Evolutionary conservation across 2,888 invertebrate genomes (phyloP), one percentile per base, ranked within the genome.

Genomic region (Rhogogaster chlorosoma): DNA sequence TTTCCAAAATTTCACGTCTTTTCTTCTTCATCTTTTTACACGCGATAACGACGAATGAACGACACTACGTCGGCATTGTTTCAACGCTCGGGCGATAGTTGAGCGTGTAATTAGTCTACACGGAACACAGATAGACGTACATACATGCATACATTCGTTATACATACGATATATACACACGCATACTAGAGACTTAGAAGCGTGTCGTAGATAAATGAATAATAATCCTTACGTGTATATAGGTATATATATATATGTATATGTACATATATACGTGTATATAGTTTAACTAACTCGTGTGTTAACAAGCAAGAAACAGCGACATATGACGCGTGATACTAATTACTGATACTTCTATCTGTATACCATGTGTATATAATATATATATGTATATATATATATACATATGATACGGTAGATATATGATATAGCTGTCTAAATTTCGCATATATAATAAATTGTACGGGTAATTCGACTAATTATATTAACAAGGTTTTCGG

Each of bases 181-280:
- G 32, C 12, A 42, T 42, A 42, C 42, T 12, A 29, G 29, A 57
- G n/a, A 53, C 18, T n/a, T 29, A 64, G 49, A 49, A 77, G 77
- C 77, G 77, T 77, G 77, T 77, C 77, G 77, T 77, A 32, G 49
- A 53, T 77, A 77, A 49, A 53, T 77, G 77, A 77, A 77, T 53
- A 77, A 77, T 77, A 77, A 77, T 45, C 29, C 29, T 49, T 49
- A 12, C 32, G n/a, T n/a, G n/a, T n/a, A n/a, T n/a, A n/a, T n/a
- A n/a, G n/a, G n/a, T n/a, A n/a, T n/a, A n/a, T n/a, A n/a, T n/a
- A n/a, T n/a, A n/a, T n/a, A n/a, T 9, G 45, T 4, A 5, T 2
- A 5, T 9, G 45, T 4, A 5, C 2, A 5, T 36, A 5, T 36
- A 5, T 36, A 5, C 5, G 36, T 1, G 36, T 5, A 5, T 36